A percentile compares a stretch with the other conserved stretches of the same genome.
Evolutionary conservation across 2,797 vertebrate species (phyloP).

Genomic region (Acropternis orthonyx): DNA sequence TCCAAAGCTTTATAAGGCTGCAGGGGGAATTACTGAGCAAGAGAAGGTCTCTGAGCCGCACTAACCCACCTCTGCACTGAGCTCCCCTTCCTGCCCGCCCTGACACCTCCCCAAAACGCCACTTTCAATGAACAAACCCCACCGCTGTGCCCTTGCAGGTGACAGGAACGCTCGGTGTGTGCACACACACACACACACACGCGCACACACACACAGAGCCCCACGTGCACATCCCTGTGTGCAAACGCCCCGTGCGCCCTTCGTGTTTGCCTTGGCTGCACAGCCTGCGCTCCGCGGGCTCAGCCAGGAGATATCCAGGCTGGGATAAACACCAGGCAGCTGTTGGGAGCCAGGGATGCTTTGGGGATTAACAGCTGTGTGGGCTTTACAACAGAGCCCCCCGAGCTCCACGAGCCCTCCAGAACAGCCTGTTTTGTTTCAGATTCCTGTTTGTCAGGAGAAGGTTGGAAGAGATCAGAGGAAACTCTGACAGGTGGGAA

Average conservation of each 20-base stretch:
- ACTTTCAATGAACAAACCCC: accelerated
- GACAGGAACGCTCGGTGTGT: accelerated
- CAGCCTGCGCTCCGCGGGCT: no score
- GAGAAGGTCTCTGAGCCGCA: accelerated
- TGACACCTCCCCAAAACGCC: accelerated
- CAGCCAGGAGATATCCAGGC: conserved; percentile 60
- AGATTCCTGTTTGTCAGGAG: not conserved
- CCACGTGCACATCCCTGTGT: not conserved
- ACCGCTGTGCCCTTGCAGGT: accelerated
- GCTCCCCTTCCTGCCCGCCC: not conserved
- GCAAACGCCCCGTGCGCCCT: not conserved
- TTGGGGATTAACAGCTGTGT: conserved; percentile 65
- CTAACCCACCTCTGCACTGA: accelerated
- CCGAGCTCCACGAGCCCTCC: not conserved
- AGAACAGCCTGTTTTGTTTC: conserved; percentile 22
- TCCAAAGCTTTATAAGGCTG: not conserved
- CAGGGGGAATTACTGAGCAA: accelerated
- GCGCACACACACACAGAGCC: no score
- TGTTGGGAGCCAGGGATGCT: conserved; percentile 64
- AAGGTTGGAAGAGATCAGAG: not conserved
- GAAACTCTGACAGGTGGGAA: not conserved
- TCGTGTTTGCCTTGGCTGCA: conserved; percentile 68
- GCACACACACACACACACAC: no score
- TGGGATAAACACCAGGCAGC: conserved; percentile 65
- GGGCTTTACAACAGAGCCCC: not conserved